Evolutionary conservation across 2,797 vertebrate species (phyloP).

Genomic region (Alfaro cultratus): DNA sequence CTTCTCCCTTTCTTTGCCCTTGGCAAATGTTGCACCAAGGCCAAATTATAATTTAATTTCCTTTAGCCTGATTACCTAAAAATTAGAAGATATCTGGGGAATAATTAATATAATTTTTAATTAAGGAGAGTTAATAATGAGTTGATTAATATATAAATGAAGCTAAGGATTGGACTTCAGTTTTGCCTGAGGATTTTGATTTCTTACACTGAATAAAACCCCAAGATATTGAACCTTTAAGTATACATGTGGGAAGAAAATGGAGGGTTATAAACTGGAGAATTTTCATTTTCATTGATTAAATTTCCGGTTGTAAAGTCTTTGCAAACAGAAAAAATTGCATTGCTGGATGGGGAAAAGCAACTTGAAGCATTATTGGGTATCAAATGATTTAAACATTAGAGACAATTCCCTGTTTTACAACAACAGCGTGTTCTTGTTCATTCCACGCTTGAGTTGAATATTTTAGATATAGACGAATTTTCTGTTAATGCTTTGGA

Average conservation of each 20-base stretch:
- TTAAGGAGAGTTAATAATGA: not conserved
- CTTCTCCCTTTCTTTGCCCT: not conserved
- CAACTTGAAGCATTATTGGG: not conserved
- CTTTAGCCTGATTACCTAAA: not conserved
- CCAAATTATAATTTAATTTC: not conserved
- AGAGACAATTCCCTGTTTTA: not conserved
- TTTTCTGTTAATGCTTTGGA: not conserved
- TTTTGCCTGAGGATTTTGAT: not conserved
- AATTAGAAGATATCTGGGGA: not conserved
- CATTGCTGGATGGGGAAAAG: not conserved
- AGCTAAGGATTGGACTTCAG: not conserved
- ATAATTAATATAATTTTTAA: not conserved
- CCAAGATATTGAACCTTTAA: not conserved
- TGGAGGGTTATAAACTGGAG: not conserved
- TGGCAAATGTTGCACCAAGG: not conserved
- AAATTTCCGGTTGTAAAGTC: not conserved
- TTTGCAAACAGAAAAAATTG: too few species aligned
- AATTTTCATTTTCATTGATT: not conserved
- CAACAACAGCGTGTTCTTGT: not conserved
- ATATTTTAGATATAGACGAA: not conserved
- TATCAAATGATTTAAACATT: not conserved
- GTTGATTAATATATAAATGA: not conserved
- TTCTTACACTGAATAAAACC: not conserved
- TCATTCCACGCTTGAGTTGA: not conserved
- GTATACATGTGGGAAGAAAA: not conserved